Conservation (phyloP, 2,888 invertebrate species). For the Hartigia nigra region DNA sequence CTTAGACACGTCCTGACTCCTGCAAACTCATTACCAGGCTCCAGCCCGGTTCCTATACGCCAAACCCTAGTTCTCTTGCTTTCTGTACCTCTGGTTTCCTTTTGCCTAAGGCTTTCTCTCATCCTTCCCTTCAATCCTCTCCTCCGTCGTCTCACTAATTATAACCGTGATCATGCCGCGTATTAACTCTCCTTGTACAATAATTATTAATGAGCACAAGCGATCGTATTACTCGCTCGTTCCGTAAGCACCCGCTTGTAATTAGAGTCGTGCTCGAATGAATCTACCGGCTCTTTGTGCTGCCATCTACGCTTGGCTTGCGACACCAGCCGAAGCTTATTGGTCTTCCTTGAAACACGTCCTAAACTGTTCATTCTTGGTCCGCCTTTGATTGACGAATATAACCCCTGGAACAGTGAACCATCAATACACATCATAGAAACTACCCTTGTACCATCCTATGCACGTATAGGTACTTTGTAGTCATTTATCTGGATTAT, state of each 20-base stretch:
- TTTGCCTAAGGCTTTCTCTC: conserved; percentile 1
- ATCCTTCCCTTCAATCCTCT: conserved; percentile 3
- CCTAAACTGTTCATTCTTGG: not conserved
- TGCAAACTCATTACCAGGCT: conserved; percentile 43
- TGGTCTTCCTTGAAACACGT: not conserved
- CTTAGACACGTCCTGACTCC: conserved; percentile 27
- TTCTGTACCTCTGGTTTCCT: conserved; percentile 14
- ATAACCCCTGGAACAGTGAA: not conserved
- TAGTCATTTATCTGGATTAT: not conserved
- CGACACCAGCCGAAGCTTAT: not conserved
- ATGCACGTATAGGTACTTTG: not conserved
- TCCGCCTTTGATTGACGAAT: not conserved
- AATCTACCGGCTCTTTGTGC: not conserved
- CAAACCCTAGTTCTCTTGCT: not conserved
- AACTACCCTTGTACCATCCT: not conserved
- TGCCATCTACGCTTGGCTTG: not conserved
- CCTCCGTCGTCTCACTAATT: conserved; percentile 42
- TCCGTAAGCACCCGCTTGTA: conserved; percentile 33
- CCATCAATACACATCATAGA: not conserved
- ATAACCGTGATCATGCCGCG: conserved; percentile 50
- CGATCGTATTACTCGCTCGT: conserved; percentile 43
- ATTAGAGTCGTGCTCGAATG: conserved; percentile 31
- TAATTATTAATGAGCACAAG: conserved; percentile 51
- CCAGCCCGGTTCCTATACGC: not conserved
- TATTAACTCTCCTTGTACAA: conserved; percentile 48